Evolutionary conservation across 53 echinoderm and acorn worm genomes (phyloP), one percentile per base, ranked within the genome.

Genomic region (Mesocentrotus franciscanus): DNA sequence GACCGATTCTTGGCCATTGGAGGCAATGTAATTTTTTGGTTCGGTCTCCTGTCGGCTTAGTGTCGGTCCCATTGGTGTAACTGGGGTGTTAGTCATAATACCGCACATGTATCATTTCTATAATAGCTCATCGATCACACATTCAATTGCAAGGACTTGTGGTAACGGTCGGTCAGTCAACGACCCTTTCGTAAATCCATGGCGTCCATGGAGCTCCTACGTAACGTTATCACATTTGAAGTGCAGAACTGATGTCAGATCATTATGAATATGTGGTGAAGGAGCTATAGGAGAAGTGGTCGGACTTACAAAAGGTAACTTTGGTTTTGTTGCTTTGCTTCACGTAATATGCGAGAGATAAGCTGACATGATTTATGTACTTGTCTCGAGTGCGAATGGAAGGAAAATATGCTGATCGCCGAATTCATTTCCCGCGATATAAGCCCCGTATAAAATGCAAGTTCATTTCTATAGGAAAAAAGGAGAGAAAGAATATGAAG

Each of bases 161-260:
- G 87, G 87, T 87, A 87, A 87, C 29, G 87, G 58, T 26, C 87
- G n/a, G 87, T 24, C 87, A 87, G 87, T 87, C 87, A 87, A 57
- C 29, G 87, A 87, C 87, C 87, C 87, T 87, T 85, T 12, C 27
- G 8, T 17, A 81, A 64, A 87, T 87, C 87, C 87, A 57, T 58
- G 58, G 11, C 87, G 87, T 58, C 35, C 39, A 81, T 81, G 4
- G 9, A 81, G 15, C 29, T 81, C 58, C 58, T 20, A 27, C 59
- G 87, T 27, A 87, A 87, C 87, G 9, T 58, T n/a, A 57, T 87
- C 58, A 36, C 81, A 81, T 81, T 18, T 3, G 36, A 20, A 81
- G 81, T 39, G 18, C 81, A 36, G 1, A 34, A 49, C 49, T 49
- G 6, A 78, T 78, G 78, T 16, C 78, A 33, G 34, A 34, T 32